A percentile compares a stretch with the other conserved stretches of the same genome.
phyloP scores from a whole-genome alignment of 2,888 invertebrate species.

The Orchesellides sinensis region DNA sequence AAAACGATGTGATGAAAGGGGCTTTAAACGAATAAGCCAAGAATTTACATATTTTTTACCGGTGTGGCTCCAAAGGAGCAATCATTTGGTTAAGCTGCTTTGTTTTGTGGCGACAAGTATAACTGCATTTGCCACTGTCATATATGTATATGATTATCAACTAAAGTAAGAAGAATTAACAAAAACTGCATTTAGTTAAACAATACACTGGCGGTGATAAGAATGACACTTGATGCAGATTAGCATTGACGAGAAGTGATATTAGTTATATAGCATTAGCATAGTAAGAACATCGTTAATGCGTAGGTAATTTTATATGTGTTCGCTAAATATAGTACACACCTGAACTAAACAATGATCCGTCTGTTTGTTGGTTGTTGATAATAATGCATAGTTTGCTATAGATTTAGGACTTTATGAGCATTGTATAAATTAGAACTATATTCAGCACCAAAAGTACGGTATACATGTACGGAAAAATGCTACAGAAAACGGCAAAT shows the following conservation, averaged over 20 bases:
- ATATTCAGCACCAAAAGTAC: background rate
- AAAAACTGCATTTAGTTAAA: conserved; percentile 10
- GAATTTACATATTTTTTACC: no score
- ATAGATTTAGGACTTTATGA: no score
- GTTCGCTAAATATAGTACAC: background rate
- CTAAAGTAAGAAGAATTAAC: background rate
- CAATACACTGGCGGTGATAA: conserved; percentile 1
- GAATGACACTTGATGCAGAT: background rate
- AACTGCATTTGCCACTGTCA: background rate
- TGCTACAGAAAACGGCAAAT: conserved; percentile 27
- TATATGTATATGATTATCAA: conserved; percentile 6
- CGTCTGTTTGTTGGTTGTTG: background rate
- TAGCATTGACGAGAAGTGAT: conserved; percentile 5
- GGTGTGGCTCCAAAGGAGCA: background rate
- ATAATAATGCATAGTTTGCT: conserved; percentile 4
- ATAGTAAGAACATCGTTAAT: background rate
- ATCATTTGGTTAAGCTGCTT: no score
- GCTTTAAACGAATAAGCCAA: no score
- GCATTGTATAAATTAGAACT: conserved; percentile 25
- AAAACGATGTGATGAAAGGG: no score
- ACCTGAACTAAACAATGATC: conserved; percentile 1
- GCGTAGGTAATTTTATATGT: background rate
- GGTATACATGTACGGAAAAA: background rate
- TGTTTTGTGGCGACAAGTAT: background rate
- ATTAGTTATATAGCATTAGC: background rate